These are phyloP conservation scores for Melanotaenia pygmaea DNA, from an alignment of 2,797 vertebrate genomes.

Conservation along the genomic window DNA sequence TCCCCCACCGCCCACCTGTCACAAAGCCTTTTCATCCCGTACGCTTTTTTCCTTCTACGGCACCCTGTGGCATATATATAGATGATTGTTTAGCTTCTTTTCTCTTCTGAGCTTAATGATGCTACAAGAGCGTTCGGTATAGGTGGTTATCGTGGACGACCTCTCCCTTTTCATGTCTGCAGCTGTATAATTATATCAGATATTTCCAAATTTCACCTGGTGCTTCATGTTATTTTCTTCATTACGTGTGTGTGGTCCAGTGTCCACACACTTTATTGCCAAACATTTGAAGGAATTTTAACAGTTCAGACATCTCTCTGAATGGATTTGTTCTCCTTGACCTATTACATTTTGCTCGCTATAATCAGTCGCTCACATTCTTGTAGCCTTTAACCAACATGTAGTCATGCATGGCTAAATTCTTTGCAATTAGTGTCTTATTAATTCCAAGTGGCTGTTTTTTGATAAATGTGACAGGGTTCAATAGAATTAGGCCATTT, in stretches of 20 bases:
- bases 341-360: slow-evolving; percentile 51
- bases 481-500: slow-evolving; percentile 53
- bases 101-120: neutral
- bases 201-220: neutral
- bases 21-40: slow-evolving; percentile 39
- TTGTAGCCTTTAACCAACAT: slow-evolving; percentile 50
- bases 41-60: neutral
- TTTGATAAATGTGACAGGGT: slow-evolving; percentile 67
- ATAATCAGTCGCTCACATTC: slow-evolving; percentile 36
- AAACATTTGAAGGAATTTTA: slow-evolving; percentile 47
- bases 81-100: neutral
- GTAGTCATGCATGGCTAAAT: slow-evolving; percentile 50
- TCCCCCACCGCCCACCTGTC: slow-evolving; percentile 38
- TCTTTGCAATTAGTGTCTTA: slow-evolving; percentile 62
- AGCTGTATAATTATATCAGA: slow-evolving; percentile 37
- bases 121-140: neutral
- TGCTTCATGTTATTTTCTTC: slow-evolving; percentile 27
- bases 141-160: slow-evolving; percentile 15
- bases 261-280: slow-evolving; percentile 24
- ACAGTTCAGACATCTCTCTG: slow-evolving; percentile 42
- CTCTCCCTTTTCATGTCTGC: slow-evolving; percentile 13
- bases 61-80: slow-evolving; percentile 29
- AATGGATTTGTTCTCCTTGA: slow-evolving; percentile 71
- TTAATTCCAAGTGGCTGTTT: slow-evolving; percentile 61
- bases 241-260: slow-evolving; percentile 2